These are phyloP conservation scores for Phymastichus coffea DNA, from an alignment of 1,140 invertebrate genomes.

Conservation along the genomic window DNA sequence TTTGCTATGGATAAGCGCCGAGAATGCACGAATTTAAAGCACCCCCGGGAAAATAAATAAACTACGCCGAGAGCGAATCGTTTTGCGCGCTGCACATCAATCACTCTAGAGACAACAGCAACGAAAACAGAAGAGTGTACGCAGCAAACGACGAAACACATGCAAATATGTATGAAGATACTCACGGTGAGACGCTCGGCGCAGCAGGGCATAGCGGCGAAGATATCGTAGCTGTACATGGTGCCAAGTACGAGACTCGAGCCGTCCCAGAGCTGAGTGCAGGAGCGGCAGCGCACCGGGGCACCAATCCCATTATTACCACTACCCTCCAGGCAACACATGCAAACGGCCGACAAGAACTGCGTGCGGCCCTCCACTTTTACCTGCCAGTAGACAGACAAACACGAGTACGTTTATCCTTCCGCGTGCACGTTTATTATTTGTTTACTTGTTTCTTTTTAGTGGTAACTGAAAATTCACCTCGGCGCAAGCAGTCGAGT, in stretches of 20 bases:
- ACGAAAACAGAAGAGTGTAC: background rate
- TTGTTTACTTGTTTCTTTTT: background rate
- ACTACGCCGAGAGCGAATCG: no score
- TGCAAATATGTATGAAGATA: no score
- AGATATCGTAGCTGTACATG: slow-evolving; percentile 98
- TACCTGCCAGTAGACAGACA: slow-evolving; percentile 66
- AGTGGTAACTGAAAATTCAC: slow-evolving; percentile 61
- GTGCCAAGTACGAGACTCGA: slow-evolving; percentile 90
- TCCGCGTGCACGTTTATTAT: no score
- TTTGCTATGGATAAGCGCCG: background rate
- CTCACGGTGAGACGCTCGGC: slow-evolving; percentile 84
- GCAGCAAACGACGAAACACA: background rate
- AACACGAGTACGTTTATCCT: background rate
- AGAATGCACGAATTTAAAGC: no score
- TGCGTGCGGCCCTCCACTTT: slow-evolving; percentile 85
- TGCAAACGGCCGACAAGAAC: slow-evolving; percentile 91
- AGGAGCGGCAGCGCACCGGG: slow-evolving; percentile 70
- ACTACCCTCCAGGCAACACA: slow-evolving; percentile 84
- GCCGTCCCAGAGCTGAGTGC: slow-evolving; percentile 87
- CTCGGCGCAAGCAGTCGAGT: slow-evolving; percentile 81
- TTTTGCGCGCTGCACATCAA: no score
- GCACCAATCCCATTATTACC: slow-evolving; percentile 62
- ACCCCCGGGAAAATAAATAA: no score
- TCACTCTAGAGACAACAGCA: no score
- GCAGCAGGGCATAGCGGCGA: slow-evolving; percentile 95